Evolutionary conservation across 1,140 invertebrate genomes (phyloP).

Genomic region (Drosophila takahashii): DNA sequence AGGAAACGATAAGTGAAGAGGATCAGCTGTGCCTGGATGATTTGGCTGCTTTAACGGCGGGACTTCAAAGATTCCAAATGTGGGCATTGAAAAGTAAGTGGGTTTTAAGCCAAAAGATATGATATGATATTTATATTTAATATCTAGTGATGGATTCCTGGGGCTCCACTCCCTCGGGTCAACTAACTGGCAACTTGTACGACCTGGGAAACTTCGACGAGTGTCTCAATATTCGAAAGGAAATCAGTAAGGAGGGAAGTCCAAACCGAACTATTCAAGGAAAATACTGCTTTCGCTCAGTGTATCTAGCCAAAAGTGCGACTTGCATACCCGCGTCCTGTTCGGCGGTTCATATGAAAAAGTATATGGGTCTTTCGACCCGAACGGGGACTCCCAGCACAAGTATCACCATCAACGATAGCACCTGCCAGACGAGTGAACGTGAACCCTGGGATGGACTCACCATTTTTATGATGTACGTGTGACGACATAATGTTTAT

Average conservation of each 20-base stretch:
- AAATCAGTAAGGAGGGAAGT: neutral
- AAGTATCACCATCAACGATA: conserved; percentile 2
- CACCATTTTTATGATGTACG: conserved; percentile 61
- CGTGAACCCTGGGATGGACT: conserved; percentile 34
- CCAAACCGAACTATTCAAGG: conserved; percentile 18
- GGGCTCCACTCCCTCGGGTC: conserved; percentile 35
- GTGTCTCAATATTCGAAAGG: conserved; percentile 37
- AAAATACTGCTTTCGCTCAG: conserved; percentile 44
- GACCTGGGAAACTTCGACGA: conserved; percentile 65
- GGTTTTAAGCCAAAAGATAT: too few species aligned
- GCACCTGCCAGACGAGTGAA: conserved; percentile 25
- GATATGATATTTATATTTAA: neutral
- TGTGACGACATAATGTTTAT: neutral
- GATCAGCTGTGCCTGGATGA: conserved; percentile 1
- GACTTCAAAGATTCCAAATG: neutral
- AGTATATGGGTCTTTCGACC: neutral
- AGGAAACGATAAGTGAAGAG: neutral
- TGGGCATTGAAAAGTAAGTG: conserved; percentile 38
- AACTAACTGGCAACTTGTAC: conserved; percentile 20
- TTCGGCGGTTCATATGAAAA: conserved; percentile 19
- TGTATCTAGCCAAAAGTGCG: neutral
- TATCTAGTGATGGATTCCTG: conserved; percentile 60
- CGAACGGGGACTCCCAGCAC: neutral
- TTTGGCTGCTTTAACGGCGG: neutral
- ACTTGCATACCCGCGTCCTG: conserved; percentile 31